phyloP scores from a whole-genome alignment of 30 jellyfish, hydroid and myxozoan species.

The Clytia hemisphaerica region DNA sequence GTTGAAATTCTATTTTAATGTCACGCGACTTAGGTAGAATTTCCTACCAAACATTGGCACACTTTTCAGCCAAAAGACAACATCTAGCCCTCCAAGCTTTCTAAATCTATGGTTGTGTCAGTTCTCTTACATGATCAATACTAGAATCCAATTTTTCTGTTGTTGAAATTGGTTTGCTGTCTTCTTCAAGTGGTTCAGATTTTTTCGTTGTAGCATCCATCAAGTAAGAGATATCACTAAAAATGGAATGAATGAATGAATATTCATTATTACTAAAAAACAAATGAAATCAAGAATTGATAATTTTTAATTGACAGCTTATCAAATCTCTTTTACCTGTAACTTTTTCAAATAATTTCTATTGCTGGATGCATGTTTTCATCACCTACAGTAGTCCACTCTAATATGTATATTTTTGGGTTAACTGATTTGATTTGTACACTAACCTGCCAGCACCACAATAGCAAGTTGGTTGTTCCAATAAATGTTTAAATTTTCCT shows the following conservation, averaged over 20 bases:
- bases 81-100: no score
- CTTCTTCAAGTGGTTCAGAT: background rate
- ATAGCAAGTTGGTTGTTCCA: slow-evolving; percentile 84
- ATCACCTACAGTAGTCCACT: no score
- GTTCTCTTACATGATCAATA: no score
- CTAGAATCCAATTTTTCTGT: no score
- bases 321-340: background rate
- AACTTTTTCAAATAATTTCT: background rate
- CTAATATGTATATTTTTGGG: background rate
- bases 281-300: background rate
- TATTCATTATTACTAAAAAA: background rate
- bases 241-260: background rate
- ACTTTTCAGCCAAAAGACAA: no score
- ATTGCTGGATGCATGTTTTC: background rate
- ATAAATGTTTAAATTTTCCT: slow-evolving; percentile 64
- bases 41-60: no score
- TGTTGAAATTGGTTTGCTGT: no score
- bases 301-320: no score
- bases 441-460: slow-evolving; percentile 95
- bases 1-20: no score
- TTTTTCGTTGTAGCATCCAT: slow-evolving; percentile 40
- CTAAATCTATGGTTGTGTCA: no score
- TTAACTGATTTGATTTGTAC: background rate
- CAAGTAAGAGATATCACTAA: slow-evolving; percentile 63
- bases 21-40: no score